These are phyloP conservation scores for Neoascia interrupta DNA, from an alignment of 2,888 invertebrate genomes.

Conservation along the genomic window DNA sequence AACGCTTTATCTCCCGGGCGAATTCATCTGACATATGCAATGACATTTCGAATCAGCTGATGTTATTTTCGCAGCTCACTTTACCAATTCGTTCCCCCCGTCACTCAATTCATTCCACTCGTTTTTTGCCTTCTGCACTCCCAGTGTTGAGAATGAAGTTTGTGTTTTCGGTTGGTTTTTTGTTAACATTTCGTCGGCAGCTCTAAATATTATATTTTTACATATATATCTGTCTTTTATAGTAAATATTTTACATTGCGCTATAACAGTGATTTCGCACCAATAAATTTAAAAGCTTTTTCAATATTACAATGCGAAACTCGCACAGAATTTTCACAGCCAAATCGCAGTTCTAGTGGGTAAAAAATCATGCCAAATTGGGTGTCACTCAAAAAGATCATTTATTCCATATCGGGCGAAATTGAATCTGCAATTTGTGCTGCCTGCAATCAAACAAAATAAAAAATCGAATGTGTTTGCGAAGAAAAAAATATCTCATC, in stretches of 20 bases:
- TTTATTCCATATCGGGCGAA: conserved; percentile 4
- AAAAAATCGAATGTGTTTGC: background rate
- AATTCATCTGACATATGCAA: conserved; percentile 37
- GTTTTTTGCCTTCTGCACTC: conserved; percentile 30
- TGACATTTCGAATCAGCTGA: conserved; percentile 30
- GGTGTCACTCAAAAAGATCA: background rate
- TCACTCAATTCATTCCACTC: conserved; percentile 74
- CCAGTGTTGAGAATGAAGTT: conserved; percentile 65
- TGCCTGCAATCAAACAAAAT: background rate
- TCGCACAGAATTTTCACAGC: background rate
- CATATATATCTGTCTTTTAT: conserved; percentile 1
- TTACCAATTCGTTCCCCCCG: no score
- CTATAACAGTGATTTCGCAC: background rate
- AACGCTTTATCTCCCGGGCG: conserved; percentile 5
- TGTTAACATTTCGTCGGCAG: conserved; percentile 8
- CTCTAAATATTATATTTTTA: conserved; percentile 2
- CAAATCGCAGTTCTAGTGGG: conserved; percentile 26
- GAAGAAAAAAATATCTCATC: background rate
- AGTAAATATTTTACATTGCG: background rate
- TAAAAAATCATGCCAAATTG: conserved; percentile 10
- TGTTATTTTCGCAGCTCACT: conserved; percentile 11
- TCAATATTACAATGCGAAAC: background rate
- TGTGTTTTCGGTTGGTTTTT: conserved; percentile 58
- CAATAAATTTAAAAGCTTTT: background rate
- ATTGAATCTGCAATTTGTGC: conserved; percentile 8